Percentiles rank a stretch among this genome's conserved stretches.
Evolutionary conservation across 2,113 vertebrate genomes (phyloP).

Genomic region (Condylura cristata): DNA sequence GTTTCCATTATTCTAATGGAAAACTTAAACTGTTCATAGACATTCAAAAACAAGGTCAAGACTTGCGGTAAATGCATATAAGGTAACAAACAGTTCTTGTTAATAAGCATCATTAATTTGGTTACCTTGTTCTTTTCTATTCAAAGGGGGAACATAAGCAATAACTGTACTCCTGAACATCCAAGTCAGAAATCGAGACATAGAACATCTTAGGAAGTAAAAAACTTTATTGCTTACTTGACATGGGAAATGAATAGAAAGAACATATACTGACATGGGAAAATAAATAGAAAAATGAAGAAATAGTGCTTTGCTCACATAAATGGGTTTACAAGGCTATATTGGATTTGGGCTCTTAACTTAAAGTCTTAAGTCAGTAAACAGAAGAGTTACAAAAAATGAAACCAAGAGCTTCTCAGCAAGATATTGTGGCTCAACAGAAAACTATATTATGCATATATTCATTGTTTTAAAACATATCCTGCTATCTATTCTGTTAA

Average conservation of each 20-base stretch:
- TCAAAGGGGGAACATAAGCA: neutral
- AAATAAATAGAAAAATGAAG: constrained; percentile 64
- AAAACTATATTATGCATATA: neutral
- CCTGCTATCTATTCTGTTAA: constrained; percentile 81
- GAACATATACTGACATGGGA: neutral
- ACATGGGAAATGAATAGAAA: neutral
- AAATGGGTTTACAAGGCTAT: constrained; percentile 74
- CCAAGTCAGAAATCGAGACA: constrained; percentile 59
- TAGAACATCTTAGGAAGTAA: constrained; percentile 55
- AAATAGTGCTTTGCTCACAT: constrained; percentile 66
- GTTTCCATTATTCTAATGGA: neutral
- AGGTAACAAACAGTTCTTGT: constrained; percentile 68
- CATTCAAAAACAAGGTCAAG: neutral
- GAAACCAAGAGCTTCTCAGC: neutral
- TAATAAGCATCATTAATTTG: constrained; percentile 81
- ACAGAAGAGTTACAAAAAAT: neutral
- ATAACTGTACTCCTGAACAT: constrained; percentile 52
- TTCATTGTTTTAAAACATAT: neutral
- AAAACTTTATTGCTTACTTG: constrained; percentile 76
- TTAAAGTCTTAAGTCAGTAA: neutral
- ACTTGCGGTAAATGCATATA: constrained; percentile 73
- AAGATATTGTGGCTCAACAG: neutral
- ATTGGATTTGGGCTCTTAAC: constrained; percentile 66
- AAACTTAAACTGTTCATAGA: neutral
- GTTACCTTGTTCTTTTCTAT: constrained; percentile 53